Base-by-base conservation (phyloP, 2,113 vertebrate species). In the Lutjanus erythropterus region DNA sequence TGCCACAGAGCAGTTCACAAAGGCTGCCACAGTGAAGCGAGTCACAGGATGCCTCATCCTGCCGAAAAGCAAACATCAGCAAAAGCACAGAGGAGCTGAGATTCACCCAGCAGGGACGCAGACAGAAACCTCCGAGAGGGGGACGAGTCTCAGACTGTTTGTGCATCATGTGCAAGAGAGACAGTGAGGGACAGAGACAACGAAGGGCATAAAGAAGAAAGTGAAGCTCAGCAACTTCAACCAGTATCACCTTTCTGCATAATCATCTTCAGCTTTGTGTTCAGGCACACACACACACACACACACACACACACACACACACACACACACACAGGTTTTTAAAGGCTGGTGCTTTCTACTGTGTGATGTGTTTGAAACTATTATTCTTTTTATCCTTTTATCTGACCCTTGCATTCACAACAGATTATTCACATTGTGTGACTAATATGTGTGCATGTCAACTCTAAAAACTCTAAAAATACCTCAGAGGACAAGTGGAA, bases 171-270 rank as follows among this genome's bases (percentile, higher is more conserved):
- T 37, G 69, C 55, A 7, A 53, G n/a, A 44, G 23, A 69, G 6
- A 37, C 44, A 50, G 42, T 37, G 49, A 62, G 16, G 6, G 65
- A 44, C 7, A 55, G 65, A 67, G 46, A 42, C 27, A 71, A 69
- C 23, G 64, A 89, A 91, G 89, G 87, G 80, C 80, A 85, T 10
- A n/a, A 68, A 53, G 74, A 88, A 71, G 73, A 85, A 77, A 81
- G 74, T 75, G 52, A 56, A 72, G 79, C 86, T 93, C 92, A 92
- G 92, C 92, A 89, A 58, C 82, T 87, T 88, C 62, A 78, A 53
- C 41, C 65, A 37, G 79, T 88, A 89, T 93, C 90, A 85, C 75
- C 78, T 93, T 93, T 93, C 90, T 89, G 91, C 86, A 59, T 66
- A 72, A 87, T 92, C 90, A 91, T 83, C 86, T 75, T 60, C 64